Base-by-base conservation (phyloP, 1,140 invertebrate species). In the Pachypeltis micranthus region DNA sequence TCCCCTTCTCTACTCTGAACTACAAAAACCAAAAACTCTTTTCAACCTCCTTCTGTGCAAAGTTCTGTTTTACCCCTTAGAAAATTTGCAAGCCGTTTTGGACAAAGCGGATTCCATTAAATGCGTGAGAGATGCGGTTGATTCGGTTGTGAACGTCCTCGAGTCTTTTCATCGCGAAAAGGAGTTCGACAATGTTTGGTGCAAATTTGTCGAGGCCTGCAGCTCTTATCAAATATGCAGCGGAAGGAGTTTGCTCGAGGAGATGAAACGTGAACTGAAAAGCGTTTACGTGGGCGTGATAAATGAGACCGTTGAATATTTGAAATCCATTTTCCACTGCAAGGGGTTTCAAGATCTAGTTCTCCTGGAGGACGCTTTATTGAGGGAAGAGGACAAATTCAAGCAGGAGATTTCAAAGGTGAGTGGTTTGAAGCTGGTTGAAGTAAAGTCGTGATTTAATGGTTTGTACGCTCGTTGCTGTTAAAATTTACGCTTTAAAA, bases 61-160 rank as follows among this genome's bases (percentile, higher is more conserved):
- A 24, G 54, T 56, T 24, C 54, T 56, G 14, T 24, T 56, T 26
- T 56, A 56, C 25, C 54, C 54, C 21, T 14, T 56, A 1, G 54
- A 56, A 25, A 56, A 56, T 56, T 26, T 56, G 25, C 21, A 24
- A 14, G 25, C 16, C 23, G 26, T 56, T 25, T 16, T 56, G 19
- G 25, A 56, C 21, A 56, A 25, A 14, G 54, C 54, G 1, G 19
- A 56, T 16, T 56, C 54, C 2, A 25, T 19, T 2, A 3, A 25
- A 56, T 19, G 19, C 3, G 25, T 26, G 2, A 24, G 16, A 56
- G 54, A 56, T 24, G 54, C 54, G 1, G 54, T 56, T 25, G 54
- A 56, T 56, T 56, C 54, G 2, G 54, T 56, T 56, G 16, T 56
- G 25, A 21, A 56, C 2, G 26, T 56, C 25, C 54, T 56, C 26